Percentiles rank a stretch among this genome's conserved stretches.
phyloP scores from a whole-genome alignment of 2,113 vertebrate species.

The Acanthochromis polyacanthus region DNA sequence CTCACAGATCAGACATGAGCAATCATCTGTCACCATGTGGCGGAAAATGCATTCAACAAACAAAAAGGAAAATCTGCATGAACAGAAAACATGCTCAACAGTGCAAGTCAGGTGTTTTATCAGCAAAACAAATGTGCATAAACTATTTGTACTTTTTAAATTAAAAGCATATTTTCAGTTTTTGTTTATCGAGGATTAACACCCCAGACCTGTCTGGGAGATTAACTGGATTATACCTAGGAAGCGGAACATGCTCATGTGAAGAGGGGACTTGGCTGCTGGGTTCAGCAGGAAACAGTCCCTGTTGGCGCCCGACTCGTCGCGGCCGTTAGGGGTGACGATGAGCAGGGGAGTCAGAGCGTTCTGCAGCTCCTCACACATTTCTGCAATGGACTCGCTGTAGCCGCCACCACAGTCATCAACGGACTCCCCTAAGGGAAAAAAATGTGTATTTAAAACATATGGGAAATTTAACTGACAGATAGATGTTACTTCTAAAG shows the following conservation, averaged over 20 bases:
- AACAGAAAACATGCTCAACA: background rate
- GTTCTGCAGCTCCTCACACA: constrained; percentile 99
- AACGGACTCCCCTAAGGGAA: constrained; percentile 92
- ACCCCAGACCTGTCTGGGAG: constrained; percentile 36
- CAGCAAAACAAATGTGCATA: constrained; percentile 33
- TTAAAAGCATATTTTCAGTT: constrained; percentile 32
- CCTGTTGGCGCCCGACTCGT: constrained; percentile 97
- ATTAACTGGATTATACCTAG: constrained; percentile 87
- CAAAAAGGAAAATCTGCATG: background rate
- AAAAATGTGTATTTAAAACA: background rate
- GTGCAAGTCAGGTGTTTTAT: constrained; percentile 36
- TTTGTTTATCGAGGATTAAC: constrained; percentile 56
- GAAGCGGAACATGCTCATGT: constrained; percentile 99
- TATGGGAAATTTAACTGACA: background rate
- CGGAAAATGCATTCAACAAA: background rate
- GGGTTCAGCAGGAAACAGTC: constrained; percentile 98
- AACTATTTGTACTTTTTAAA: constrained; percentile 17
- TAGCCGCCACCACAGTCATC: constrained; percentile 98
- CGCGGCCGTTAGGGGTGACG: constrained; percentile 96
- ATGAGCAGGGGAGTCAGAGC: constrained; percentile 96
- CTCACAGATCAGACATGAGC: constrained; percentile 20
- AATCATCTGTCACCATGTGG: background rate
- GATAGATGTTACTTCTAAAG: background rate
- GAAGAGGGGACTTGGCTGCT: constrained; percentile 91
- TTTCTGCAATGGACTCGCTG: constrained; percentile 98